A percentile compares a stretch with the other conserved stretches of the same genome.
Evolutionary conservation across 2,113 vertebrate species (phyloP).

Genomic region (Hippopotamus amphibius): DNA sequence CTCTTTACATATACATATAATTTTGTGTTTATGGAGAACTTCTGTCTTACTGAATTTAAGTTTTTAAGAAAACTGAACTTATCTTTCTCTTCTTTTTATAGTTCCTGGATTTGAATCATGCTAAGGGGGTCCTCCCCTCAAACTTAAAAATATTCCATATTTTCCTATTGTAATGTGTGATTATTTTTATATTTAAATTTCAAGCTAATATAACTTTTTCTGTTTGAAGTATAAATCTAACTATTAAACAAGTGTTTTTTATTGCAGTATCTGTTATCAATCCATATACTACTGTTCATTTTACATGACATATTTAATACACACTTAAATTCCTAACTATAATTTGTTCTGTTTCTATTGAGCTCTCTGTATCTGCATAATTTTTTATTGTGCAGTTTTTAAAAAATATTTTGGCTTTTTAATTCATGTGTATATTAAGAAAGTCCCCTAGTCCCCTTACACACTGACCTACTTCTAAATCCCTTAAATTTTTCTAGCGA

Average conservation of each 20-base stretch:
- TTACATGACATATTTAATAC: neutral
- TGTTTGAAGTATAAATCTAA: neutral
- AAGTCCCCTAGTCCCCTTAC: neutral
- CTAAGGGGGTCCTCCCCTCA: neutral
- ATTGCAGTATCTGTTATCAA: neutral
- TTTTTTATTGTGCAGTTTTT: neutral
- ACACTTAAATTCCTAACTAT: neutral
- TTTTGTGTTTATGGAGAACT: neutral
- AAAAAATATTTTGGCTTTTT: neutral
- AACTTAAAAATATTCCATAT: neutral
- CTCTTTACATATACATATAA: neutral
- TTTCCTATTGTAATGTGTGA: neutral
- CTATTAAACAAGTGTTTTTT: neutral
- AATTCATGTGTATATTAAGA: neutral
- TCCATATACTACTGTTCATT: neutral
- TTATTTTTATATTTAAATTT: constrained; percentile 11
- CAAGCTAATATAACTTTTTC: neutral
- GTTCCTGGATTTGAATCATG: neutral
- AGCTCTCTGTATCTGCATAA: neutral
- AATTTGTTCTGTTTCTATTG: neutral
- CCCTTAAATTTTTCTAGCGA: neutral
- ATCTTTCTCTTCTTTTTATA: neutral
- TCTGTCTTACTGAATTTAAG: neutral
- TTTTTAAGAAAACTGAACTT: neutral
- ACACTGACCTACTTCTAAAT: neutral